phyloP scores from a whole-genome alignment of 2,797 vertebrate genomes.

The Lateolabrax maculatus region DNA sequence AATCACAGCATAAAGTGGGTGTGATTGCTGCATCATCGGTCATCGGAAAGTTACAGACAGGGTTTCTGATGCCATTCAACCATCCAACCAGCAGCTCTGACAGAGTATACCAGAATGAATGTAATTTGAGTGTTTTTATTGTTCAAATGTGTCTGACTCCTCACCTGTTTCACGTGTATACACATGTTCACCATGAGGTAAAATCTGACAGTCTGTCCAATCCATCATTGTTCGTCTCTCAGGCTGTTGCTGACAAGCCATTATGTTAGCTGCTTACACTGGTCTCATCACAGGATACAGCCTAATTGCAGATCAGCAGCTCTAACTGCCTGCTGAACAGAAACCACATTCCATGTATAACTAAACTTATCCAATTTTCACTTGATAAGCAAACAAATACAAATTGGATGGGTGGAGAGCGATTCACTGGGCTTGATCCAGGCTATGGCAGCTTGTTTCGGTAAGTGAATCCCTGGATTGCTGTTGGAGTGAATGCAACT shows the following conservation, averaged over 20 bases:
- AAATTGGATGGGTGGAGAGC: not conserved
- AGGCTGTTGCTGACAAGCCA: not conserved
- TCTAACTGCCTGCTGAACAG: not conserved
- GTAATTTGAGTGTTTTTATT: not conserved
- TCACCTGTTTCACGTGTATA: not conserved
- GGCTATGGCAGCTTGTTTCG: not conserved
- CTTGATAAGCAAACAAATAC: not conserved
- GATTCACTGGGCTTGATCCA: not conserved
- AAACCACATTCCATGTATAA: not conserved
- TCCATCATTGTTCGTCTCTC: not conserved
- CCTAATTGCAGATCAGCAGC: not conserved
- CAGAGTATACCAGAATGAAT: no score
- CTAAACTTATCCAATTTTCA: not conserved
- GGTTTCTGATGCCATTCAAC: no score
- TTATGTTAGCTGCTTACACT: not conserved
- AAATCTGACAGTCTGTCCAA: not conserved
- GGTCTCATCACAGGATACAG: slow-evolving; percentile 1
- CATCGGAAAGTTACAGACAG: no score
- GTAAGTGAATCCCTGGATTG: not conserved
- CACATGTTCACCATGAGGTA: not conserved
- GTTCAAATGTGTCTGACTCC: not conserved
- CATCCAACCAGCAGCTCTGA: no score
- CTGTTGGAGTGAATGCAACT: slow-evolving; percentile 1
- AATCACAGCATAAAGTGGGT: no score
- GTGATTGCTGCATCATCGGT: no score